A percentile compares a stretch with the other conserved stretches of the same genome.
Evolutionary conservation across 1,140 invertebrate species (phyloP).

Genomic region (Pachypeltis micranthus): DNA sequence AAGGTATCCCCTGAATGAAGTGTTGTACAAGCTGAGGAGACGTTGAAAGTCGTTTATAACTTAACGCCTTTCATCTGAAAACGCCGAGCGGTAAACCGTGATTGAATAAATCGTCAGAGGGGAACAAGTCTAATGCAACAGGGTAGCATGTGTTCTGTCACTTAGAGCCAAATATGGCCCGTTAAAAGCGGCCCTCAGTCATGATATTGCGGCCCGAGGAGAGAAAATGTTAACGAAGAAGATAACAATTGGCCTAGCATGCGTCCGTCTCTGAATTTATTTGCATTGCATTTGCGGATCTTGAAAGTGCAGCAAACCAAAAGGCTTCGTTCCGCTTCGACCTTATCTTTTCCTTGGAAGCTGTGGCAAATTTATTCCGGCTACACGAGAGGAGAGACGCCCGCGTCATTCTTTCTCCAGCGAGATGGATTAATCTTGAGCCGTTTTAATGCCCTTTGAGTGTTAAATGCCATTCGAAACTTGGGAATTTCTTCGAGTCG

Average conservation of each 20-base stretch:
- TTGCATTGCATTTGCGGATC: not conserved
- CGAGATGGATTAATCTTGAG: too few relatives aligned
- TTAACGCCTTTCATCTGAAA: too few relatives aligned
- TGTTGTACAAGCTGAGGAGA: too few relatives aligned
- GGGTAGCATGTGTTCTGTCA: not conserved
- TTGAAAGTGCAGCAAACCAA: not conserved
- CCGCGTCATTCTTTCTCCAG: too few relatives aligned
- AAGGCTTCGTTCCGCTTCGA: not conserved
- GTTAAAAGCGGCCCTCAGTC: not conserved
- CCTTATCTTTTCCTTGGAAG: not conserved
- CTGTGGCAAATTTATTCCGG: too few relatives aligned
- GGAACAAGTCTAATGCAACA: not conserved
- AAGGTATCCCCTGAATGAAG: too few relatives aligned
- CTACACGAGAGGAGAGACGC: too few relatives aligned
- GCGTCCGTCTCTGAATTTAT: not conserved
- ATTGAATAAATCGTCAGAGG: not conserved
- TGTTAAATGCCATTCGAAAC: too few relatives aligned
- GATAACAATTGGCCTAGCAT: not conserved
- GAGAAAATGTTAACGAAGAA: not conserved
- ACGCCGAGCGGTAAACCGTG: too few relatives aligned
- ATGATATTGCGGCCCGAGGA: not conserved
- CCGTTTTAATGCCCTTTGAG: too few relatives aligned
- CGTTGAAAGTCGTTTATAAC: too few relatives aligned
- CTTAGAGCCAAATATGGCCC: not conserved
- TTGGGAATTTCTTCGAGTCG: too few relatives aligned